phyloP scores from a whole-genome alignment of 1,140 invertebrate genomes.

The Nilaparvata lugens region DNA sequence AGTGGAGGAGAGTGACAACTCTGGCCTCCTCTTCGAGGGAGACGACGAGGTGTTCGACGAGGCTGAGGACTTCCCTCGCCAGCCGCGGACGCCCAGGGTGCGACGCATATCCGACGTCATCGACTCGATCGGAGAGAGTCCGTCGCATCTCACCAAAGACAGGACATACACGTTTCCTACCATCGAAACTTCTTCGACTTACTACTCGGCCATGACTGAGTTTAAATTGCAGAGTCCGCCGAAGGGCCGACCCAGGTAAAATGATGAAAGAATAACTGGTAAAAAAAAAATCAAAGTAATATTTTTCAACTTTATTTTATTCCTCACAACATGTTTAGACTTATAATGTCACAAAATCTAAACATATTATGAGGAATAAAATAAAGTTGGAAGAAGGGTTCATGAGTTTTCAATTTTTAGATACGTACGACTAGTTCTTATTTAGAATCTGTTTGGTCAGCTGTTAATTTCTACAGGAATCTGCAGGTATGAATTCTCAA shows the following conservation, averaged over 20 bases:
- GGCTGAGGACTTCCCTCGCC: neutral
- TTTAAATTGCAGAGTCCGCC: neutral
- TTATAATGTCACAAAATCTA: no score
- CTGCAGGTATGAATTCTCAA: no score
- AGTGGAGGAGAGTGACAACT: neutral
- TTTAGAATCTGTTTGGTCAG: no score
- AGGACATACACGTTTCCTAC: neutral
- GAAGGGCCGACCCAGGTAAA: neutral
- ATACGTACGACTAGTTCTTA: no score
- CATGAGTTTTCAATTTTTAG: no score
- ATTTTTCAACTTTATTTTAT: no score
- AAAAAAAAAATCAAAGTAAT: no score
- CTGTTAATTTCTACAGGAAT: no score
- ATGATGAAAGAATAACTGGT: no score
- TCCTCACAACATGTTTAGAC: no score
- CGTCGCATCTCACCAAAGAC: slow-evolving; percentile 6
- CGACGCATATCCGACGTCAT: slow-evolving; percentile 26
- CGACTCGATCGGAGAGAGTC: slow-evolving; percentile 23
- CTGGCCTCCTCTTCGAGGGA: neutral
- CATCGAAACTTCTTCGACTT: neutral
- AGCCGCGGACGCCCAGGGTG: slow-evolving; percentile 11
- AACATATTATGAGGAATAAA: no score
- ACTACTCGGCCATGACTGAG: neutral
- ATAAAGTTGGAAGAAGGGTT: no score
- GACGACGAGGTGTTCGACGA: slow-evolving; percentile 24